A percentile compares a stretch with the other conserved stretches of the same genome.
Conservation (phyloP, 2,888 invertebrate species). For the Drosophila suboccidentalis region DNA sequence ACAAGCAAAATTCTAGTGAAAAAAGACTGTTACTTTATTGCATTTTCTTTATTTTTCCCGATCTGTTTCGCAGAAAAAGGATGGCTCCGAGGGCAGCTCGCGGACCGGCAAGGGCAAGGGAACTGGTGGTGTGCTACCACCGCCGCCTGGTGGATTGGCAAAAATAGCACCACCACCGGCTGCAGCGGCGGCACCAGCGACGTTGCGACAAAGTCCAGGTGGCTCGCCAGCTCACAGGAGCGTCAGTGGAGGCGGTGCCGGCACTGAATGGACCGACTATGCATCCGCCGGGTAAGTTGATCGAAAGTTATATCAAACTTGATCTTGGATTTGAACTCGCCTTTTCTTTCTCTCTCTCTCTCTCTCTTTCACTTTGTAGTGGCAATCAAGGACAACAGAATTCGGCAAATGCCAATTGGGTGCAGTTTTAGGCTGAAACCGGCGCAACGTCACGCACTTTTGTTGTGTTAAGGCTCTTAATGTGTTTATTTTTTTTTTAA, state of each 20-base stretch:
- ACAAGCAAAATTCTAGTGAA: too few relatives aligned
- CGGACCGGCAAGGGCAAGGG: conserved; percentile 89
- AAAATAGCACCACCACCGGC: conserved; percentile 92
- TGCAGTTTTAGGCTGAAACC: conserved; percentile 83
- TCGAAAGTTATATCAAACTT: background rate
- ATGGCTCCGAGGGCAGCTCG: conserved; percentile 90
- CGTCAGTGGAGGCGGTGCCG: conserved; percentile 85
- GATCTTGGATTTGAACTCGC: background rate
- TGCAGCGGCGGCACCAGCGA: conserved; percentile 84
- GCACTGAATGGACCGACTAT: conserved; percentile 92
- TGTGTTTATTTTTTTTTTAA: conserved; percentile 36
- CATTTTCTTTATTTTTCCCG: background rate
- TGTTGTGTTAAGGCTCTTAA: conserved; percentile 48
- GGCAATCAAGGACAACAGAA: conserved; percentile 81
- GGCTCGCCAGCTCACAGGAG: conserved; percentile 91
- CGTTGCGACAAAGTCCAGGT: conserved; percentile 83
- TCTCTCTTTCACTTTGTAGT: conserved; percentile 43
- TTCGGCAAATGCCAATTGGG: conserved; percentile 85
- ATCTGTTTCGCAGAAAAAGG: conserved; percentile 90
- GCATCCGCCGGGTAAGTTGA: conserved; percentile 88
- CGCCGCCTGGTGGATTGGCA: conserved; percentile 90
- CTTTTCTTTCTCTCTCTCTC: background rate
- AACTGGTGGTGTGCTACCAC: conserved; percentile 91
- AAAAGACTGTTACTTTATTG: too few relatives aligned
- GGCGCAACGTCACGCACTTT: conserved; percentile 44